Evolutionary conservation across 1,140 invertebrate species (phyloP).

Genomic region (Drosophila truncata): DNA sequence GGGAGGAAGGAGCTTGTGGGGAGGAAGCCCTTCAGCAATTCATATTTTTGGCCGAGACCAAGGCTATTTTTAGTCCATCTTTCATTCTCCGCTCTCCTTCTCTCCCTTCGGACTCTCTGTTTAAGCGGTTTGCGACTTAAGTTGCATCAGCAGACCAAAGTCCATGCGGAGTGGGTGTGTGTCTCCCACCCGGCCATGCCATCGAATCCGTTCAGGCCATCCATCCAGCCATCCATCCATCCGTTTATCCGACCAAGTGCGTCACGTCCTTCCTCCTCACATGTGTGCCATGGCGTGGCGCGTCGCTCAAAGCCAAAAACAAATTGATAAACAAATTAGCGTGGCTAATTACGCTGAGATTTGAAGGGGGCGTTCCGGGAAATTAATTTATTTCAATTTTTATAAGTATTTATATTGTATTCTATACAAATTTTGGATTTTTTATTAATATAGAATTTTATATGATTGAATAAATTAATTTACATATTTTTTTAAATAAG

Average conservation of each 20-base stretch:
- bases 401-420: too few species aligned
- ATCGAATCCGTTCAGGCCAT: neutral
- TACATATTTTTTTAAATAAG: neutral
- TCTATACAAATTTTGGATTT: too few species aligned
- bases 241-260: slow-evolving; percentile 22
- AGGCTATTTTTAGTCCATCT: slow-evolving; percentile 47
- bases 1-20: neutral
- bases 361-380: slow-evolving; percentile 26
- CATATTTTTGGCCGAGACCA: slow-evolving; percentile 42
- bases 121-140: slow-evolving; percentile 37
- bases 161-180: neutral
- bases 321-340: slow-evolving; percentile 64
- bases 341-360: slow-evolving; percentile 54
- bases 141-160: slow-evolving; percentile 36
- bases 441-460: too few species aligned
- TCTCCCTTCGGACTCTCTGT: neutral
- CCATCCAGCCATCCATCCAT: slow-evolving; percentile 1
- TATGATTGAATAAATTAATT: neutral
- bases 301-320: slow-evolving; percentile 14
- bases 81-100: neutral
- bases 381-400: neutral
- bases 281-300: slow-evolving; percentile 8
- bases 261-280: slow-evolving; percentile 43
- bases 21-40: slow-evolving; percentile 14
- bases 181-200: neutral